Base-by-base conservation (phyloP, 2,113 vertebrate species). In the Mellivora capensis region DNA sequence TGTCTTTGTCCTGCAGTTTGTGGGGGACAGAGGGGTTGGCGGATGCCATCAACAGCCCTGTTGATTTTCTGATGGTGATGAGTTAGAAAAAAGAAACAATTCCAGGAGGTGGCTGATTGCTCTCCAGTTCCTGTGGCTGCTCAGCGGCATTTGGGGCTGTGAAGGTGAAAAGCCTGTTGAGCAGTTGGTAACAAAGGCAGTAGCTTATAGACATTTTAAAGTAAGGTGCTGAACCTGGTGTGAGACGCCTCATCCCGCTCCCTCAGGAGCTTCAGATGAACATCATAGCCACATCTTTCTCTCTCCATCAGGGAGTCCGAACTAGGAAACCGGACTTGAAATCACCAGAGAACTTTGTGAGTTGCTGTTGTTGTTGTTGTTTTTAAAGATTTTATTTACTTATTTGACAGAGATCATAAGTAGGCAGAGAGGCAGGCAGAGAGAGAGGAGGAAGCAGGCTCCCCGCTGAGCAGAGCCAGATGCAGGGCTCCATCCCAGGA, bases 261-360 rank as follows among this genome's bases (percentile, higher is more conserved):
- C 3, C 14, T 34, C 20, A 69, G 62, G 37, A 64, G 25, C 52
- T 71, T 84, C 37, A 57, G 69, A 82, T 57, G 31, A 20, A 87
- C 84, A 47, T 52, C 10, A 29, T 15, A n/a, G 64, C 79, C 49
- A 23, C 21, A n/a, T 74, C 49, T 67, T 91, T 90, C 82, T 86
- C 86, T 91, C 21, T 88, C 64, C 39, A 61, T 42, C 39, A 91
- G 52, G 64, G 72, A 13, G 47, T 79, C 44, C 37, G 64, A 42
- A 83, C 72, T 57, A 96, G 87, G 82, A 93, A 47, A 80, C 17
- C 23, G 57, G 49, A 87, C 44, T 39, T 83, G 62, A 69, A 85
- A 42, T 64, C 86, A 59, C 92, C 59, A 5, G 27, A 93, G 80
- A 96, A 89, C 93, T 90, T 96, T 74, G 25, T 96, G n/a, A n/a